Base-by-base conservation (phyloP, 2,113 vertebrate genomes). In the Semnornis frantzii region DNA sequence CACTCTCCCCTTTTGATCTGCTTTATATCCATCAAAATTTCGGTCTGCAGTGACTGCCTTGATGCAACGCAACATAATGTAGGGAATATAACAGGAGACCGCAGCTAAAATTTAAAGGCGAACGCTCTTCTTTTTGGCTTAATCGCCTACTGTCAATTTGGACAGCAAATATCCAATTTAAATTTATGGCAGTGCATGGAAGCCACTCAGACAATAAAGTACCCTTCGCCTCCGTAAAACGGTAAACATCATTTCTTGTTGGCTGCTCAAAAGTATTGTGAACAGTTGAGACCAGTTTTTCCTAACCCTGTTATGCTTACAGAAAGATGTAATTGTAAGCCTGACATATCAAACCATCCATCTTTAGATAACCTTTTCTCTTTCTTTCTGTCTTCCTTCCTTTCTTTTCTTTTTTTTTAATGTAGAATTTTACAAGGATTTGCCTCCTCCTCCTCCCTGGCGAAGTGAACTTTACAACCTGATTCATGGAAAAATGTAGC, bases 21-120 rank as follows among this genome's bases (percentile, higher is more conserved):
- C 92, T 96, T 87, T 97, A 92, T 94, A 97, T 96, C 97, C 92
- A 97, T 98, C 96, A 97, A 97, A 97, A 97, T 97, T 97, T 96
- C 96, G 93, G 94, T 96, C 94, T 93, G 96, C 66, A 85, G 86
- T 77, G 86, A 97, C 95, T 94, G 96, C 91, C 96, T 97, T 74
- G 93, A 95, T 96, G 89, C 90, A 95, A 92, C 60, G 68, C 57
- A 97, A 95, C 73, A 95, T 90, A 92, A 97, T 85, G 82, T 73
- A 89, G 87, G 89, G 85, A 95, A 96, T 93, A 94, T 85, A 96
- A 86, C 90, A 94, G 3, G 15, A 82, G 87, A 91, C 89, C n/a
- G 65, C 82, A 91, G 95, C 93, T 96, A 97, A 92, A 97, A 97
- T 97, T 98, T 97, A 97, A 97, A 97, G 97, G 96, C 93, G 17